Percentiles rank a stretch among this genome's conserved stretches.
Evolutionary conservation across 2,888 invertebrate species (phyloP).

Genomic region (Listrodromus nycthemerus): DNA sequence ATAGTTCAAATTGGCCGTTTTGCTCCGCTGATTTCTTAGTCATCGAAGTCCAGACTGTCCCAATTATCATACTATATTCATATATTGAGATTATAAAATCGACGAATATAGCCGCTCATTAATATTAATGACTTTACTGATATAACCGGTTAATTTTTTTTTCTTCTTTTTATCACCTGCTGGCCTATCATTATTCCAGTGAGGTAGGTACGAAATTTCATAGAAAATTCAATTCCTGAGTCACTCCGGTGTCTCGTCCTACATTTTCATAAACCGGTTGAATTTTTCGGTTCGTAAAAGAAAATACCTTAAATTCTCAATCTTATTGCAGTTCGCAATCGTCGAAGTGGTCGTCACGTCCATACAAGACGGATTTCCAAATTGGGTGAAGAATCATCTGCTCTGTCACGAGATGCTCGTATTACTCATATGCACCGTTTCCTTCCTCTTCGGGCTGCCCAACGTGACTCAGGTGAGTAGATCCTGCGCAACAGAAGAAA

Average conservation of each 20-base stretch:
- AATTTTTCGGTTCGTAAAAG: not conserved
- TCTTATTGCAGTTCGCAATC: constrained; percentile 92
- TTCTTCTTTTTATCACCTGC: constrained; percentile 30
- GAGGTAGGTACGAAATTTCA: constrained; percentile 54
- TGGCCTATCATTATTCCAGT: constrained; percentile 10
- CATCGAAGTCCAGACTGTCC: constrained; percentile 24
- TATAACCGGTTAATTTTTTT: constrained; percentile 18
- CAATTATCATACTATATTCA: not conserved
- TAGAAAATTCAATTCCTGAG: constrained; percentile 2
- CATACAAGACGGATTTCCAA: constrained; percentile 96
- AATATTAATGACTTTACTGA: constrained; percentile 40
- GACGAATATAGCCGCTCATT: constrained; percentile 17
- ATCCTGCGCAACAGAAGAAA: not conserved
- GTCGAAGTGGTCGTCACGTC: constrained; percentile 97
- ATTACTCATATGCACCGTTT: constrained; percentile 92
- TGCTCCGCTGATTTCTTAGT: not conserved
- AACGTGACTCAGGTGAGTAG: constrained; percentile 91
- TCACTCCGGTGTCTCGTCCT: not conserved
- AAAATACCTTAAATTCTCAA: not conserved
- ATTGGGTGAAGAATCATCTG: constrained; percentile 92
- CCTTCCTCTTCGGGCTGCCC: constrained; percentile 94
- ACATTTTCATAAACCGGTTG: not conserved
- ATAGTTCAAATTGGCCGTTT: not conserved
- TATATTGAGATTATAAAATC: constrained; percentile 12
- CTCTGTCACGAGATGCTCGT: constrained; percentile 95